Percentiles rank a stretch among this genome's conserved stretches.
These are phyloP conservation scores for Brachyrhaphis roseni DNA, from an alignment of 2,797 vertebrate genomes.

Conservation along the genomic window DNA sequence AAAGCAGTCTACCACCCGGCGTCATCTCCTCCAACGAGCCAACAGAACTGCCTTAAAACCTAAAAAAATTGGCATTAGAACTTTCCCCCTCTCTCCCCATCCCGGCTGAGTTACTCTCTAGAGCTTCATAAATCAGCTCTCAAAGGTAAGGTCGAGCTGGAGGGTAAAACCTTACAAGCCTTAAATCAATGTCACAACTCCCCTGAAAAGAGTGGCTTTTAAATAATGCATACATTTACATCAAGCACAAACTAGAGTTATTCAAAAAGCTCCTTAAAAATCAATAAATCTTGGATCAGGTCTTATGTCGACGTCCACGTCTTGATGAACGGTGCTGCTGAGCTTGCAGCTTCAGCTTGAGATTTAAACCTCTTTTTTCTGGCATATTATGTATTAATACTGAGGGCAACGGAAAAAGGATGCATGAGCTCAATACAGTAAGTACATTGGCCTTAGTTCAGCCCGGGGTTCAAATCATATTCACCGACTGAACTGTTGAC, in stretches of 20 bases:
- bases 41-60: constrained; percentile 21
- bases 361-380: constrained; percentile 7
- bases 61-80: constrained; percentile 19
- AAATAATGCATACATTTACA: constrained; percentile 37
- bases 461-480: constrained; percentile 13
- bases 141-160: constrained; percentile 34
- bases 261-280: constrained; percentile 22
- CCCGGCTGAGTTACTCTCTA: constrained; percentile 4
- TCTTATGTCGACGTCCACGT: constrained; percentile 18
- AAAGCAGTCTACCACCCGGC: constrained; percentile 33
- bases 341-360: constrained; percentile 37
- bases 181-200: constrained; percentile 38
- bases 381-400: not conserved
- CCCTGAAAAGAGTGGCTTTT: constrained; percentile 14
- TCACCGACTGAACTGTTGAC: constrained; percentile 11
- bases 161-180: constrained; percentile 23
- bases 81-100: not conserved
- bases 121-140: constrained; percentile 22
- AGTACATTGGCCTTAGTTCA: not conserved
- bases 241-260: constrained; percentile 24
- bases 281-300: constrained; percentile 46
- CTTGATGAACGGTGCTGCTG: constrained; percentile 50
- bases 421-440: constrained; percentile 19
- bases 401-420: not conserved
- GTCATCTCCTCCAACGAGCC: constrained; percentile 29